Evolutionary conservation across 2,888 invertebrate genomes (phyloP), one percentile per base, ranked within the genome.

Genomic region (Hylaea fasciaria): DNA sequence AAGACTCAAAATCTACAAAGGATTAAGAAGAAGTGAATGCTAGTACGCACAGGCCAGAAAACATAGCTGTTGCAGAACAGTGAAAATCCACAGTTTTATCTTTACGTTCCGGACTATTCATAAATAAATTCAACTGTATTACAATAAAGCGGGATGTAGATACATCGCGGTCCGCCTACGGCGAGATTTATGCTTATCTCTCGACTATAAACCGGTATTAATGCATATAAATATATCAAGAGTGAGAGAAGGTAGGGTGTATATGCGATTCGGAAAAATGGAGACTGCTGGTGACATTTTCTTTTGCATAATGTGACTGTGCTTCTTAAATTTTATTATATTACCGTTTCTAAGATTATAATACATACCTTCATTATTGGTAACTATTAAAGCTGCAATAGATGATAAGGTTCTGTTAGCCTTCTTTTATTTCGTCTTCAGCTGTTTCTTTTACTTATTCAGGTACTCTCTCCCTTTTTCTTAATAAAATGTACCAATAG

Each of bases 171-270:
- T 78, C 82, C 82, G 79, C 82, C 80, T 82, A 71, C 83, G 64
- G 69, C 66, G 74, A 75, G 85, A 88, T 88, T 88, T 87, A 89
- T 86, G 75, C 84, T 87, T 89, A 89, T 89, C 89, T 89, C 74
- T 67, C 72, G 63, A 68, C 79, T 75, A 86, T 89, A 89, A 88
- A 89, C 72, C 76, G 78, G 86, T 82, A 87, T 88, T 89, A 88
- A 87, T 86, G 84, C 86, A 83, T 86, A 87, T 88, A 87, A 87
- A 87, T 85, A 87, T 87, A 85, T 86, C 85, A 85, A 73, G 77
- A 81, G 80, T 73, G 74, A 74, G 74, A 77, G 70, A 74, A 65
- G 63, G 66, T 76, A 70, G 77, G 76, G 76, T 74, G 68, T 11
- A 47, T 62, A 73, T 63, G 28, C 5, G 9, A 9, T 51, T 52